Base-by-base conservation (phyloP, 2,113 vertebrate genomes). In the Todiramphus saurophagus region DNA sequence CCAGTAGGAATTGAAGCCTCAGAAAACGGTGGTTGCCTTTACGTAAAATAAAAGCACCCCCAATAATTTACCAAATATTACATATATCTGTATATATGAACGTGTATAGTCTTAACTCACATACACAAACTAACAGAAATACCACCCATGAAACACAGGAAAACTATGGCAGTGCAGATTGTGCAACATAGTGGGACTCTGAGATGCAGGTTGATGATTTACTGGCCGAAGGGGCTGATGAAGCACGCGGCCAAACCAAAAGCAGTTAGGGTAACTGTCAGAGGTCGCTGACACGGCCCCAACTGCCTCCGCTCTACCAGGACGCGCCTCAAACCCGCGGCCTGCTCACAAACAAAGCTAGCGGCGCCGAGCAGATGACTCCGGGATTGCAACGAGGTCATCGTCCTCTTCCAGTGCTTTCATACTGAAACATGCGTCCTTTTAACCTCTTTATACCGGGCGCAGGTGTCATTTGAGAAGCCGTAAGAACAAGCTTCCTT, bases 251-350 rank as follows among this genome's bases (percentile, higher is more conserved):
- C 62, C 66, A 30, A 37, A 28, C 6, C 62, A 27, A 33, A 50
- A 7, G 3, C 66, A 9, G 13, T 0, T 5, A 14, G 2, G 39
- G 2, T 3, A 13, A 28, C 16, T 20, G 4, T 3, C 10, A 16
- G 21, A 9, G 35, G 41, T 3, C 1, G 2, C 44, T 12, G 35
- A 20, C 35, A 5, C 1, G 27, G 50, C 24, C 41, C 28, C 28
- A 11, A 3, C 33, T 0, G 4, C 60, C 51, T 16, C 53, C 3
- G 35, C 62, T 37, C 20, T 4, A 6, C 12, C 50, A 27, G 64
- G 27, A 9, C 0, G 19, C 28, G 4, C 31, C 51, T 30, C 43
- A 7, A 7, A n/a, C 13, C n/a, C 31, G 4, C 21, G 25, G 43
- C 28, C 44, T 50, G 13, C n/a, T 58, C 48, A 27, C 24, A 16